These are phyloP conservation scores for Argopecten irradians DNA, from an alignment of 1,140 invertebrate genomes.

Conservation along the genomic window DNA sequence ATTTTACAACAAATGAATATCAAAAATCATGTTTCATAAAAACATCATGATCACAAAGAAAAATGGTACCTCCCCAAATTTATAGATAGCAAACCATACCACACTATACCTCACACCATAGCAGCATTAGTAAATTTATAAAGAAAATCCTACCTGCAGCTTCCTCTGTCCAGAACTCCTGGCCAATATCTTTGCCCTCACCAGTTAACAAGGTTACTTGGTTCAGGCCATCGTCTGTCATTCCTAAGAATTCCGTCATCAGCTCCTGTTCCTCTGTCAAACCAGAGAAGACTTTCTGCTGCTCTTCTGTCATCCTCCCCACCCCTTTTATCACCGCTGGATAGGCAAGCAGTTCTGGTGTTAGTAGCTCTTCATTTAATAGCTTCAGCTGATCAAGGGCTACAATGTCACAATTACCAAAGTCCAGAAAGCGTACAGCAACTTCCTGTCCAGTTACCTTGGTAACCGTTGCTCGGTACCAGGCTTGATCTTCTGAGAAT, in stretches of 20 bases:
- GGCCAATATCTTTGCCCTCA: constrained; percentile 1
- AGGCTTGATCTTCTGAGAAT: constrained; percentile 83
- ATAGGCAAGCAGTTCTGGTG: constrained; percentile 42
- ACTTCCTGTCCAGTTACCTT: constrained; percentile 61
- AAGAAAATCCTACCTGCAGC: not conserved
- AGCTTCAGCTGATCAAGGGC: constrained; percentile 39
- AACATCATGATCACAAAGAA: not conserved
- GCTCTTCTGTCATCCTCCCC: constrained; percentile 29
- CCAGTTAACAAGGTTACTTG: not conserved
- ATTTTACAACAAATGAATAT: too few species aligned
- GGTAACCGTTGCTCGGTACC: constrained; percentile 83
- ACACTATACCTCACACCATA: not conserved
- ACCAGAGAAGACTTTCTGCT: constrained; percentile 5
- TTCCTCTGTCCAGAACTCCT: not conserved
- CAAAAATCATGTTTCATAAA: too few species aligned
- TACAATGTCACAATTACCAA: constrained; percentile 84
- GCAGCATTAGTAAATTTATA: not conserved
- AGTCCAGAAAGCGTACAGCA: constrained; percentile 84
- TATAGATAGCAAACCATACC: not conserved
- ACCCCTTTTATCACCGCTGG: constrained; percentile 33
- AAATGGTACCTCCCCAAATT: not conserved
- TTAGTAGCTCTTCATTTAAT: constrained; percentile 25
- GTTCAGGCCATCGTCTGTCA: not conserved
- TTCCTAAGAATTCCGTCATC: not conserved
- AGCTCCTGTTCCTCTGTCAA: constrained; percentile 24